Percentiles rank a stretch among this genome's conserved stretches.
Conservation (phyloP, 2,113 vertebrate species). For the Nothocercus julius region DNA sequence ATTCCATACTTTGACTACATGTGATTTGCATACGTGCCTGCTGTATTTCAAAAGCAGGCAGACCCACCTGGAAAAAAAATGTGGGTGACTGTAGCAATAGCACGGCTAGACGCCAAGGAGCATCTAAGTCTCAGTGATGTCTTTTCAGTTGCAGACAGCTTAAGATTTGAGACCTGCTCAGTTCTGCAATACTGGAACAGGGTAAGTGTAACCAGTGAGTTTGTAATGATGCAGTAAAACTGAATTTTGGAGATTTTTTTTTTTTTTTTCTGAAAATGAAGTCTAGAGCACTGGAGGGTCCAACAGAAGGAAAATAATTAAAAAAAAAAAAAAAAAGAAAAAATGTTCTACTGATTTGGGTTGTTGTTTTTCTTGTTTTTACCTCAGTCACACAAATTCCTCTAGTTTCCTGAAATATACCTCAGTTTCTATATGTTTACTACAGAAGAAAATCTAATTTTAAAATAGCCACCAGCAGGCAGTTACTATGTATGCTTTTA, state of each 20-base stretch:
- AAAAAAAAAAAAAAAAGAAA: not conserved
- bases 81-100: not conserved
- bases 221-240: not conserved
- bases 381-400: not conserved
- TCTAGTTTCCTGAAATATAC: not conserved
- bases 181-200: not conserved
- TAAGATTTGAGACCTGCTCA: not conserved
- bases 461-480: slow-evolving; percentile 4
- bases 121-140: not conserved
- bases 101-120: not conserved
- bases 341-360: not conserved
- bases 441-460: slow-evolving; percentile 37
- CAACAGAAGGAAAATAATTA: not conserved
- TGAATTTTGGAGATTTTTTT: not conserved
- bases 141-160: not conserved
- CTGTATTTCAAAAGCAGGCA: not conserved
- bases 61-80: not conserved
- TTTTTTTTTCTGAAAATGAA: not conserved
- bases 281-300: not conserved
- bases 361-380: not conserved
- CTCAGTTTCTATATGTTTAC: not conserved
- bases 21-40: not conserved
- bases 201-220: not conserved
- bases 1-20: not conserved
- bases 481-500: not conserved